Evolutionary conservation across 1,140 invertebrate genomes (phyloP).

Genomic region (Cardiocondyla obscurior): DNA sequence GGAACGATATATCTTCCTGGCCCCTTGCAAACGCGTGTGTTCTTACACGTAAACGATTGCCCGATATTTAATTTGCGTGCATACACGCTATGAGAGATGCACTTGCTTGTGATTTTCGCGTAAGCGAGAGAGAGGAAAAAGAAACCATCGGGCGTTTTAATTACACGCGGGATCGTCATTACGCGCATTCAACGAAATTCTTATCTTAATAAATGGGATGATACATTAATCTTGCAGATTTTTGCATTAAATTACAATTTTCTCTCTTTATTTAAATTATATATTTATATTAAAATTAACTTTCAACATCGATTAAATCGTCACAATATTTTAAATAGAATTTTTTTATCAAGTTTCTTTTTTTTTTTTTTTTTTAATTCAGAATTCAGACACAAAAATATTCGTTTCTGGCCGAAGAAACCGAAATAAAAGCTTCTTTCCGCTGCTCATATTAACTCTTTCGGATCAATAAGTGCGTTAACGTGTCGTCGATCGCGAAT

Average conservation of each 20-base stretch:
- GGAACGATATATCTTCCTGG: constrained; percentile 79
- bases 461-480: neutral
- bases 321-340: neutral
- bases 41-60: constrained; percentile 74
- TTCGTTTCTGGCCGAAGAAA: neutral
- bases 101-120: constrained; percentile 62
- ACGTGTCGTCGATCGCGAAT: neutral
- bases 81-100: constrained; percentile 61
- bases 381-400: neutral
- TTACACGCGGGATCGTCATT: constrained; percentile 36
- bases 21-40: constrained; percentile 74
- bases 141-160: constrained; percentile 49
- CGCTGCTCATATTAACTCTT: neutral
- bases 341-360: neutral
- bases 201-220: constrained; percentile 43
- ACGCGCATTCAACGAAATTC: constrained; percentile 50
- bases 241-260: neutral
- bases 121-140: constrained; percentile 48
- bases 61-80: constrained; percentile 80
- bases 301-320: neutral
- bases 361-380: neutral
- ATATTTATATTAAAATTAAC: neutral
- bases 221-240: neutral
- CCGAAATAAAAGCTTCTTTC: neutral
- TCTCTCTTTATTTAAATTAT: neutral